Percentiles rank a stretch among this genome's conserved stretches.
phyloP scores from a whole-genome alignment of 37 sponge, comb jelly and placozoan species.

The Dysidea cf. avara region DNA sequence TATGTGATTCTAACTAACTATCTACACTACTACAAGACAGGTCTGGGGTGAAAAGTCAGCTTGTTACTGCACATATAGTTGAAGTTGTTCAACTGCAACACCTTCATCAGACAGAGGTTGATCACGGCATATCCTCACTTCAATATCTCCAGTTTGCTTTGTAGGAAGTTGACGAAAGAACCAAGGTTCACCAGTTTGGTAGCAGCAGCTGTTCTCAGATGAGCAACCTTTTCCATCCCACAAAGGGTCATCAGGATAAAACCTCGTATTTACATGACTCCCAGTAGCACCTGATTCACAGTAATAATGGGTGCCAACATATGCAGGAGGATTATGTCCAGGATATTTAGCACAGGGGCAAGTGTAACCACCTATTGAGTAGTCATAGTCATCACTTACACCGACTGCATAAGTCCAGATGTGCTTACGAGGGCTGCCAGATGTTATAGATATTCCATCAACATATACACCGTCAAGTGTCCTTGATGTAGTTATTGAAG shows the following conservation, averaged over 20 bases:
- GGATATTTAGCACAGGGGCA: slow-evolving; percentile 14
- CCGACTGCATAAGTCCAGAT: slow-evolving; percentile 17
- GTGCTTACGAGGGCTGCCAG: slow-evolving; percentile 22
- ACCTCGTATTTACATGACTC: neutral
- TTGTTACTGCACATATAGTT: slow-evolving; percentile 51
- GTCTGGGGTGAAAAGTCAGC: too few species aligned
- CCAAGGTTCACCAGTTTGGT: slow-evolving; percentile 26
- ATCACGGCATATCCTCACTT: slow-evolving; percentile 53
- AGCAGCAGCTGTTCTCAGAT: slow-evolving; percentile 19
- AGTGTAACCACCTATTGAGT: too few species aligned
- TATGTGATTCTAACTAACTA: too few species aligned
- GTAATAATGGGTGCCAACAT: slow-evolving; percentile 11
- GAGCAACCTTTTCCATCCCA: slow-evolving; percentile 54
- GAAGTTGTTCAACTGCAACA: slow-evolving; percentile 14
- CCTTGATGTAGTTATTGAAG: too few species aligned
- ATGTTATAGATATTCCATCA: slow-evolving; percentile 27
- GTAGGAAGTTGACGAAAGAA: slow-evolving; percentile 22
- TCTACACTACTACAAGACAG: too few species aligned
- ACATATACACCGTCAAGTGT: slow-evolving; percentile 16
- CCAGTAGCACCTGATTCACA: slow-evolving; percentile 14
- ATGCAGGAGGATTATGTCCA: neutral
- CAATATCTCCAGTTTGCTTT: slow-evolving; percentile 35
- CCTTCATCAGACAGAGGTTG: slow-evolving; percentile 29
- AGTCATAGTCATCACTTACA: too few species aligned
- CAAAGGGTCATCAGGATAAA: slow-evolving; percentile 29